These are phyloP conservation scores for Encarsia formosa DNA, from an alignment of 2,888 invertebrate genomes.

Conservation along the genomic window DNA sequence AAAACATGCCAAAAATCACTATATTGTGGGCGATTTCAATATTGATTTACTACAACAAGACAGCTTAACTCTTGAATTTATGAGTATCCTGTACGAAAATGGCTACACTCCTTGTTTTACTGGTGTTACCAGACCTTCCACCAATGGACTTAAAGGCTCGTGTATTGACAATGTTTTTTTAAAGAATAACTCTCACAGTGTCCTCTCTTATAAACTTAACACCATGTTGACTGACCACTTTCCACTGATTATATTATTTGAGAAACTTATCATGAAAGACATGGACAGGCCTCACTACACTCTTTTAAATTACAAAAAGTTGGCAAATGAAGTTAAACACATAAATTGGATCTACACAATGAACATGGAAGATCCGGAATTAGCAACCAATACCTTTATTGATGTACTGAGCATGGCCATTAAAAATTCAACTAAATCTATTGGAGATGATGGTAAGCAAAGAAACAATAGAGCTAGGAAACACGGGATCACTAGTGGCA, in stretches of 20 bases:
- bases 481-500: background rate
- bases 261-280: background rate
- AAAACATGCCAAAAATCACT: constrained; percentile 4
- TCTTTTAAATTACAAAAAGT: background rate
- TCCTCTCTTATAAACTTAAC: background rate
- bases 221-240: constrained; percentile 5
- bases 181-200: background rate
- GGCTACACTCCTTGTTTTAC: constrained; percentile 6
- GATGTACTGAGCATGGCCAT: background rate
- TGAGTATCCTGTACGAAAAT: constrained; percentile 1
- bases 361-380: no score
- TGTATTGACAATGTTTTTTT: constrained; percentile 16
- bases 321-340: background rate
- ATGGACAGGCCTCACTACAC: no score
- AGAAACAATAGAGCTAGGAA: background rate
- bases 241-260: background rate
- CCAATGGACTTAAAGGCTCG: background rate
- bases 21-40: constrained; percentile 5
- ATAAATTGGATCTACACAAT: background rate
- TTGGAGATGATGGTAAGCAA: background rate
- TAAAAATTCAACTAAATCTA: background rate
- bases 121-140: constrained; percentile 8
- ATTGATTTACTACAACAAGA: background rate
- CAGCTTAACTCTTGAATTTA: background rate
- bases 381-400: background rate